Conservation (phyloP, 2,113 vertebrate species). For the Thymallus thymallus region DNA sequence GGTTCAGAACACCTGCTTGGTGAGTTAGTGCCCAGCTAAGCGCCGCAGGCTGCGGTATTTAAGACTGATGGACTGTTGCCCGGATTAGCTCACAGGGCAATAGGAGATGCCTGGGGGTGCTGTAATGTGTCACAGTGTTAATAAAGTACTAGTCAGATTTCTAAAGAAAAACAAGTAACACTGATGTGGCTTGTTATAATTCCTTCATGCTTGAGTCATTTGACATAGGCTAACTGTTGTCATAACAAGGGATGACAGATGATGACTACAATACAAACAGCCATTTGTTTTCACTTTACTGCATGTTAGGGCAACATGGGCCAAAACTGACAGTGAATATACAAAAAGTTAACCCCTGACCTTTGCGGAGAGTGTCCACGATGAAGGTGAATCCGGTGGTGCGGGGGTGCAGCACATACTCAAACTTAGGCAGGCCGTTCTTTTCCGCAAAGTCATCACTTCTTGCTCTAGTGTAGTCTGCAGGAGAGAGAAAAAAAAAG, state of each 20-base stretch:
- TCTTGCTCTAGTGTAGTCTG: conserved; percentile 86
- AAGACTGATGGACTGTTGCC: conserved; percentile 52
- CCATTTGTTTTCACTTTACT: too few species aligned
- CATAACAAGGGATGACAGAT: neutral
- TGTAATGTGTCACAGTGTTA: conserved; percentile 46
- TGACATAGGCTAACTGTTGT: neutral
- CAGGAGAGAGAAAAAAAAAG: conserved; percentile 37
- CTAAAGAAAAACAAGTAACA: conserved; percentile 41
- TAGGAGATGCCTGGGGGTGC: conserved; percentile 38
- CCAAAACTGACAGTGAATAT: neutral
- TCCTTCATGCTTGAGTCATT: neutral
- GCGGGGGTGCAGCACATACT: conserved; percentile 92
- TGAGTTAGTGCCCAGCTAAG: conserved; percentile 54
- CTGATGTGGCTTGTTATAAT: conserved; percentile 2
- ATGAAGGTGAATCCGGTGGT: conserved; percentile 97
- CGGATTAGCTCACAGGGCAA: conserved; percentile 63
- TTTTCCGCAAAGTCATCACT: conserved; percentile 88
- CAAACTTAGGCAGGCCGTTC: conserved; percentile 83
- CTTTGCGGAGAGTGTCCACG: conserved; percentile 86
- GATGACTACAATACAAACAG: too few species aligned
- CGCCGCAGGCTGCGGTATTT: conserved; percentile 53
- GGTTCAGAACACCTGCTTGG: conserved; percentile 58
- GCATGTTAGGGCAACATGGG: too few species aligned
- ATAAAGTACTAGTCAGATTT: conserved; percentile 40
- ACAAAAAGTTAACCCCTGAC: conserved; percentile 67